Percentiles rank a stretch among this genome's conserved stretches.
phyloP scores from a whole-genome alignment of 2,797 vertebrate genomes.

The Thripadectes ignobilis region DNA sequence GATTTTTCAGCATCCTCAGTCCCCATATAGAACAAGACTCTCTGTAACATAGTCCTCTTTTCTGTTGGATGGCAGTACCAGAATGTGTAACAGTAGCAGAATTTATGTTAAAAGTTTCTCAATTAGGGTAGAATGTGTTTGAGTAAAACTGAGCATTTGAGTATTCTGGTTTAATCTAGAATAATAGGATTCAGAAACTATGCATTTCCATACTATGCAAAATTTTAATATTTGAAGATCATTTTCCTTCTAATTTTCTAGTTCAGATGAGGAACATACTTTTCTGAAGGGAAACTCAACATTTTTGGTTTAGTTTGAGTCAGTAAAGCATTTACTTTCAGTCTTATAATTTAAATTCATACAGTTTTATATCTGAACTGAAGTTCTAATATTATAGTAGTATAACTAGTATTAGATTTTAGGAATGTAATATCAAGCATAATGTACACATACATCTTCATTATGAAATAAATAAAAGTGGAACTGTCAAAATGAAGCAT shows the following conservation, averaged over 20 bases:
- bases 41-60: background rate
- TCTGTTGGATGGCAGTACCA: background rate
- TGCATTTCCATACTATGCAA: background rate
- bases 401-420: background rate
- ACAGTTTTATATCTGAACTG: background rate
- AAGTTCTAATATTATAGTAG: background rate
- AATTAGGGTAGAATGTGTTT: background rate
- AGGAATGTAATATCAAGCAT: conserved; percentile 12
- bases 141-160: background rate
- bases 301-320: background rate
- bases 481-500: conserved; percentile 27
- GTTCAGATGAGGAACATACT: background rate
- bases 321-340: background rate
- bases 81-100: background rate
- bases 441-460: conserved; percentile 23
- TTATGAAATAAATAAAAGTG: conserved; percentile 40
- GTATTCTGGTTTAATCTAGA: background rate
- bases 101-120: background rate
- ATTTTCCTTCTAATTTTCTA: background rate
- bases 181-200: background rate
- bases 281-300: background rate
- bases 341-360: background rate
- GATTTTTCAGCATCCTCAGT: background rate
- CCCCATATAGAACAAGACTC: background rate
- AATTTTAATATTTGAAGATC: background rate